A percentile compares a stretch with the other conserved stretches of the same genome.
These are phyloP conservation scores for Coregonus clupeaformis DNA, from an alignment of 2,113 vertebrate species.

Conservation along the genomic window DNA sequence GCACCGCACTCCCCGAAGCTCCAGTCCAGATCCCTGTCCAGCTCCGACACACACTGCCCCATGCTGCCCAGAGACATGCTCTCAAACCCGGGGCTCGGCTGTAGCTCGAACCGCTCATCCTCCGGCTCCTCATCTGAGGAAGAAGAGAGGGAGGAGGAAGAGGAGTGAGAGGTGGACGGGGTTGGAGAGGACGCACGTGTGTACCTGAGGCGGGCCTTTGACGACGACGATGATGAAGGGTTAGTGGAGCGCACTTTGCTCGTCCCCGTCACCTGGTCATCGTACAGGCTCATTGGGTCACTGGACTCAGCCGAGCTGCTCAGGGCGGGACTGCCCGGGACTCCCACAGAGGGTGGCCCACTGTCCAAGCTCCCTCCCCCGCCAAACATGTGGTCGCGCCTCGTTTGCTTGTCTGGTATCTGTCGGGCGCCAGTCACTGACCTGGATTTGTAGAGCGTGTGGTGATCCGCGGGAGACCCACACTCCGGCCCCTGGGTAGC, in stretches of 20 bases:
- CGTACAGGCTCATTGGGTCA: slow-evolving; percentile 91
- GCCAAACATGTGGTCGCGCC: slow-evolving; percentile 83
- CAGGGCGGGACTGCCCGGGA: slow-evolving; percentile 87
- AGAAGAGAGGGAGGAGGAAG: slow-evolving; percentile 70
- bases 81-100: slow-evolving; percentile 89
- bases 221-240: slow-evolving; percentile 35
- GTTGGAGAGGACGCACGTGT: slow-evolving; percentile 89
- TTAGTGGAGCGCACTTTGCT: slow-evolving; percentile 39
- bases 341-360: slow-evolving; percentile 82
- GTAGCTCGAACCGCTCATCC: slow-evolving; percentile 90
- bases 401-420: slow-evolving; percentile 83
- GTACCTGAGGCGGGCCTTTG: slow-evolving; percentile 83
- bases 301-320: slow-evolving; percentile 87
- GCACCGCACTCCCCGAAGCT: slow-evolving; percentile 89
- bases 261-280: slow-evolving; percentile 79
- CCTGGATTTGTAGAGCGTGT: slow-evolving; percentile 88
- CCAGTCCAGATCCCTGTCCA: slow-evolving; percentile 97
- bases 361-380: slow-evolving; percentile 74
- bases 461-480: slow-evolving; percentile 81
- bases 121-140: slow-evolving; percentile 96
- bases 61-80: slow-evolving; percentile 92
- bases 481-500: slow-evolving; percentile 69
- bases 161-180: slow-evolving; percentile 83
- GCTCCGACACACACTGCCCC: slow-evolving; percentile 86
- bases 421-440: slow-evolving; percentile 75